A percentile compares a stretch with the other conserved stretches of the same genome.
These are phyloP conservation scores for Idaea straminata DNA, from an alignment of 2,888 invertebrate species.

Conservation along the genomic window DNA sequence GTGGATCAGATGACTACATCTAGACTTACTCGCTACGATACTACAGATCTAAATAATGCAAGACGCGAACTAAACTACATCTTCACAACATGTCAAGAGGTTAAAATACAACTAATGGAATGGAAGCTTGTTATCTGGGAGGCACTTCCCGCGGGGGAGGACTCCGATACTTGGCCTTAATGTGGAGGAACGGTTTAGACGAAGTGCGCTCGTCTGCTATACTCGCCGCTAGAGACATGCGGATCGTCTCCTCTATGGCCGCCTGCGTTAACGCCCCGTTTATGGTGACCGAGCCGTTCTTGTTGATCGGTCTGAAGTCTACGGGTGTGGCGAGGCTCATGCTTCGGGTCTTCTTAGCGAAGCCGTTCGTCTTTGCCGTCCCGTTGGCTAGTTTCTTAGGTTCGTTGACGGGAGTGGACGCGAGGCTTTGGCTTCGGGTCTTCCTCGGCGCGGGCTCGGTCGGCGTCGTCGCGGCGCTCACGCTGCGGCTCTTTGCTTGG, in stretches of 20 bases:
- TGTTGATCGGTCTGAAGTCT: constrained; percentile 50
- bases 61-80: constrained; percentile 36
- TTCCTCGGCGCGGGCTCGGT: constrained; percentile 41
- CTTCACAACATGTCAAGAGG: constrained; percentile 41
- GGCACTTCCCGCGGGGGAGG: constrained; percentile 82
- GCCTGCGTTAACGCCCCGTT: constrained; percentile 65
- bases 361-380: constrained; percentile 33
- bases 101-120: constrained; percentile 56
- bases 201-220: constrained; percentile 58
- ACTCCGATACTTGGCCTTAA: constrained; percentile 86
- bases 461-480: constrained; percentile 52
- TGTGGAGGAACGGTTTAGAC: constrained; percentile 83
- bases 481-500: constrained; percentile 43
- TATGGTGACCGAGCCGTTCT: constrained; percentile 49
- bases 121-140: constrained; percentile 70
- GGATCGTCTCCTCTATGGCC: constrained; percentile 72
- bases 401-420: constrained; percentile 59
- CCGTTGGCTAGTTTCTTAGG: constrained; percentile 45
- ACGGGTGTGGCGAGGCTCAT: constrained; percentile 61
- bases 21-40: constrained; percentile 42
- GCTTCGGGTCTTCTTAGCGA: constrained; percentile 63
- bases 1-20: constrained; percentile 41
- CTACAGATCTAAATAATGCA: constrained; percentile 65
- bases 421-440: constrained; percentile 67
- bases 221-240: constrained; percentile 63